Conservation (phyloP, 2,113 vertebrate genomes). For the Campylomormyrus tamandua region DNA sequence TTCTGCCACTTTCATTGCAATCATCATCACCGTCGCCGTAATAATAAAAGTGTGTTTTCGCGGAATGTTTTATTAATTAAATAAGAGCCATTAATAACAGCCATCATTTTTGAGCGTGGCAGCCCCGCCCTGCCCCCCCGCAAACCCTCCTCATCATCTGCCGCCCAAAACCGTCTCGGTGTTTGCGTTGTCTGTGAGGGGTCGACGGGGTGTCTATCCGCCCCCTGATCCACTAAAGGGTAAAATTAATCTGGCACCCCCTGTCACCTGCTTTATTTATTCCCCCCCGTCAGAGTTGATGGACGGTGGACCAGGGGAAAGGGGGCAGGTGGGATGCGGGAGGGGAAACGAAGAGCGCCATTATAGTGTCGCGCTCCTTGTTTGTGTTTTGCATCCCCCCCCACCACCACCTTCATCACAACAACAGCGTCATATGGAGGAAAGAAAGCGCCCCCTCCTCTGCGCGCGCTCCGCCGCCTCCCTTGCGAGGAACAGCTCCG, state of each 20-base stretch:
- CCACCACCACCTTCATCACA: not conserved
- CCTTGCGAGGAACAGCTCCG: not conserved
- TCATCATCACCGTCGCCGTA: not conserved
- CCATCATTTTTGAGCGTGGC: not conserved
- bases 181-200: not conserved
- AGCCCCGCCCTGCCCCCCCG: not conserved
- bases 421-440: not conserved
- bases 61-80: not conserved
- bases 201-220: not conserved
- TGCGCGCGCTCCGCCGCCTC: not conserved
- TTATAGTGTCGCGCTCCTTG: not conserved
- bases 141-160: not conserved
- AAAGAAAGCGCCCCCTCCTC: not conserved
- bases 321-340: not conserved
- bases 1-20: not conserved
- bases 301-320: not conserved
- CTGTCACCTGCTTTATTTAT: not conserved
- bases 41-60: not conserved
- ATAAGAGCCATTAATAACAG: not conserved
- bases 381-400: not conserved
- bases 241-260: not conserved
- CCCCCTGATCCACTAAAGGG: not conserved
- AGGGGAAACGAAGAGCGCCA: not conserved
- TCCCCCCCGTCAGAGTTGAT: not conserved
- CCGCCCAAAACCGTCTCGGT: not conserved